These are phyloP conservation scores for Watersipora subatra DNA, from an alignment of 1,140 invertebrate genomes.

Conservation along the genomic window DNA sequence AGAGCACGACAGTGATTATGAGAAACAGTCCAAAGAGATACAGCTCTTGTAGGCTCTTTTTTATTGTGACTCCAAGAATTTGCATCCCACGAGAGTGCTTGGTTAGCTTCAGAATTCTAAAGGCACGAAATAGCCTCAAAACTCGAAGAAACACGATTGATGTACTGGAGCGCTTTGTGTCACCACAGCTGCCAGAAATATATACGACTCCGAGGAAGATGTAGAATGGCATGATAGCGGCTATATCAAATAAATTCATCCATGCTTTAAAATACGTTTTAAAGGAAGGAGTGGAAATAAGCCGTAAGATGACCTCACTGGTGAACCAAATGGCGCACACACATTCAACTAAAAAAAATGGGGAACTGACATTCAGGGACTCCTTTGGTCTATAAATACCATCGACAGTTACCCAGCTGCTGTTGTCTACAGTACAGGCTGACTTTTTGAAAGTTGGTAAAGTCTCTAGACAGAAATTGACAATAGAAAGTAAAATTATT, in stretches of 20 bases:
- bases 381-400: slow-evolving; percentile 1
- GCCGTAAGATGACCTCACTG: slow-evolving; percentile 28
- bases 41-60: background rate
- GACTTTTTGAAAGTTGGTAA: slow-evolving; percentile 24
- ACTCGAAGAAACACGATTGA: slow-evolving; percentile 18
- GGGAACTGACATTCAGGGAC: slow-evolving; percentile 15
- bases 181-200: slow-evolving; percentile 11
- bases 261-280: slow-evolving; percentile 51
- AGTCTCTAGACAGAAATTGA: slow-evolving; percentile 39
- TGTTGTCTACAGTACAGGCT: slow-evolving; percentile 8
- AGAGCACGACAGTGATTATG: background rate
- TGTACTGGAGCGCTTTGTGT: slow-evolving; percentile 4
- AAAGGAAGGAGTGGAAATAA: slow-evolving; percentile 29
- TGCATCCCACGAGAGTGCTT: slow-evolving; percentile 31
- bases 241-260: slow-evolving; percentile 98
- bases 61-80: slow-evolving; percentile 18
- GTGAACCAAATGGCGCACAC: slow-evolving; percentile 43
- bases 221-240: slow-evolving; percentile 98
- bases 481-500: slow-evolving; percentile 33
- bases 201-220: slow-evolving; percentile 58
- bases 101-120: slow-evolving; percentile 33
- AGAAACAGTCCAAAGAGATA: background rate
- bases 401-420: slow-evolving; percentile 12
- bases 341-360: slow-evolving; percentile 33
- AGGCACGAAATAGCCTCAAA: slow-evolving; percentile 28